phyloP scores from a whole-genome alignment of 2,113 vertebrate genomes.

The Saguinus imperator region DNA sequence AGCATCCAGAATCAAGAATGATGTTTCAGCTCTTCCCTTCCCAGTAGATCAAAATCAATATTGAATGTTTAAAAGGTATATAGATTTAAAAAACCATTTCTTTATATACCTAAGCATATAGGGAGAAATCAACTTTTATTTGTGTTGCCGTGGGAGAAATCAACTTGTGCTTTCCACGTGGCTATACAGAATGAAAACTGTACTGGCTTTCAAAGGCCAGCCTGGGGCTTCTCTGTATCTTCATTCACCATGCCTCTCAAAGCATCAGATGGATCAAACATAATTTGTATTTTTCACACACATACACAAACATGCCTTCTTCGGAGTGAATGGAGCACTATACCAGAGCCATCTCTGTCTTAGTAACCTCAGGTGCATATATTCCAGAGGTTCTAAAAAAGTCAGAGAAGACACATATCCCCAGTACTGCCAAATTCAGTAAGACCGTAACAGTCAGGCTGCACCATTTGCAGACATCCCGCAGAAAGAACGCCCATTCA shows the following conservation, averaged over 20 bases:
- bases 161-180: neutral
- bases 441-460: neutral
- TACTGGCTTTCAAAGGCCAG: neutral
- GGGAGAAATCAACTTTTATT: neutral
- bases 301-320: neutral
- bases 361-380: neutral
- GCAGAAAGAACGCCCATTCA: neutral
- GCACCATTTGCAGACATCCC: no score
- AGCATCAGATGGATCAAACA: neutral
- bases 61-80: constrained; percentile 51
- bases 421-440: neutral
- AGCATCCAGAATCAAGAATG: constrained; percentile 81
- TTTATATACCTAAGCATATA: neutral
- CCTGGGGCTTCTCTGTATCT: neutral
- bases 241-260: neutral
- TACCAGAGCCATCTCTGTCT: neutral
- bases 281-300: neutral
- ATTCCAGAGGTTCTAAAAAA: neutral
- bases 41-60: constrained; percentile 84
- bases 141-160: constrained; percentile 39
- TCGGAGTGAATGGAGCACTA: neutral
- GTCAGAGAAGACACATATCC: neutral
- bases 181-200: neutral
- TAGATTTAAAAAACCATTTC: neutral
- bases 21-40: constrained; percentile 79